Base-by-base conservation (phyloP, 2,113 vertebrate species). In the Lophura nycthemera region DNA sequence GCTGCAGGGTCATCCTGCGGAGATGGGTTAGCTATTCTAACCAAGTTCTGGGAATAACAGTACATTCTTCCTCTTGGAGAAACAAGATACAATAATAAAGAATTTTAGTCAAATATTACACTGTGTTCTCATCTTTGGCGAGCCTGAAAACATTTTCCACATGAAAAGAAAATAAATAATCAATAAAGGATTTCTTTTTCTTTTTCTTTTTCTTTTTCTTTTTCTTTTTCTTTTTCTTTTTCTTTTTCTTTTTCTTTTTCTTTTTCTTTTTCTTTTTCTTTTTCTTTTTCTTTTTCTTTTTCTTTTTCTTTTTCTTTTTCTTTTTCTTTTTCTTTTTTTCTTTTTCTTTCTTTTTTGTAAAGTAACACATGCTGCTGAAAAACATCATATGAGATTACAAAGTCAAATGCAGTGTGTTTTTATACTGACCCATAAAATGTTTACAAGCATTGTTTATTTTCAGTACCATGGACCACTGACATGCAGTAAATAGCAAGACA, bases 401-500 rank as follows among this genome's bases (percentile, higher is more conserved):
- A 92, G 82, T 72, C 74, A 93, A 93, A 89, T 57, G 65, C 19
- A 48, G 52, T 21, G 3, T 93, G 61, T 71, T 95, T 94, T 91
- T 71, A 75, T 57, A 88, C 52, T 32, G 3, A 78, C 27, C 11
- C 24, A 40, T 88, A 20, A 88, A 92, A 48, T 95, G 79, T 75
- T 92, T 91, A 88, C 84, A 84, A 83, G 92, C 78, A 63, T 22
- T 91, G 52, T 83, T 91, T 91, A 69, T 92, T 95, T 96, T 95
- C 96, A 96, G 96, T 96, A 96, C 94, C 95, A 96, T 95, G 95
- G 96, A 95, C 94, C 73, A 82, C 83, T 88, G 90, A 95, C 57
- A 60, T 40, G 48, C 36, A 75, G 22, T 43, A 88, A 30, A 88
- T 59, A 61, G 75, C 72, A 90, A 86, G 64, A 59, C 69, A 75